Percentiles rank a stretch among this genome's conserved stretches.
Evolutionary conservation across 1,140 invertebrate genomes (phyloP).

Genomic region (Zaprionus camerounensis): DNA sequence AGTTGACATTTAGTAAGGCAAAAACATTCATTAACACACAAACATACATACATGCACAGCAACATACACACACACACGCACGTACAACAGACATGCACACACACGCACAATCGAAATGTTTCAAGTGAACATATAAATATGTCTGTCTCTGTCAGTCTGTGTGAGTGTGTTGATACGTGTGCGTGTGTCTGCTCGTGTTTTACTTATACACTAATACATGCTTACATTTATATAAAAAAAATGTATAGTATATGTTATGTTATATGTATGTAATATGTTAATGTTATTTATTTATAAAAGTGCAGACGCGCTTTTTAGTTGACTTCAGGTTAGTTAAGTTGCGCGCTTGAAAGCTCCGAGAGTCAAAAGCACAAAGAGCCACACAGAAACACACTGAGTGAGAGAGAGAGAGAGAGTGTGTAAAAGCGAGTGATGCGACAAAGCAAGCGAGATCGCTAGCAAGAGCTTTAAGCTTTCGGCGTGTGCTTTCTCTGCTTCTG

Average conservation of each 20-base stretch:
- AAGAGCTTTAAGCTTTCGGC: constrained; percentile 47
- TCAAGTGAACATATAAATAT: neutral
- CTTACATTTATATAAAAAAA: constrained; percentile 18
- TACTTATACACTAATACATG: constrained; percentile 2
- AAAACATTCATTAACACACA: neutral
- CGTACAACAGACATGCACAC: constrained; percentile 6
- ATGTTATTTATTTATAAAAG: constrained; percentile 27
- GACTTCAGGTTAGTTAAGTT: constrained; percentile 57
- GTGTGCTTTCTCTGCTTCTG: constrained; percentile 38
- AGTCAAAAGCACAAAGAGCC: constrained; percentile 23
- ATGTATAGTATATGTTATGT: neutral
- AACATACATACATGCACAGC: neutral
- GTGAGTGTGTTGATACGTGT: neutral
- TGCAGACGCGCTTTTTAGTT: constrained; percentile 44
- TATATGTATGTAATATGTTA: neutral
- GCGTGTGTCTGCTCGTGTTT: neutral
- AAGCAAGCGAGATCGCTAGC: neutral
- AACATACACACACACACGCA: neutral
- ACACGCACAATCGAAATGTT: neutral
- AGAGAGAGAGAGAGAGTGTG: neutral
- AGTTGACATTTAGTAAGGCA: neutral
- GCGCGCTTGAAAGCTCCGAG: constrained; percentile 28
- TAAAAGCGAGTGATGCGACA: neutral
- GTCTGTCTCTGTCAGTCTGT: neutral
- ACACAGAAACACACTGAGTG: constrained; percentile 7